Percentiles rank a stretch among this genome's conserved stretches.
phyloP scores from a whole-genome alignment of 2,888 invertebrate species.

The Theretra japonica region DNA sequence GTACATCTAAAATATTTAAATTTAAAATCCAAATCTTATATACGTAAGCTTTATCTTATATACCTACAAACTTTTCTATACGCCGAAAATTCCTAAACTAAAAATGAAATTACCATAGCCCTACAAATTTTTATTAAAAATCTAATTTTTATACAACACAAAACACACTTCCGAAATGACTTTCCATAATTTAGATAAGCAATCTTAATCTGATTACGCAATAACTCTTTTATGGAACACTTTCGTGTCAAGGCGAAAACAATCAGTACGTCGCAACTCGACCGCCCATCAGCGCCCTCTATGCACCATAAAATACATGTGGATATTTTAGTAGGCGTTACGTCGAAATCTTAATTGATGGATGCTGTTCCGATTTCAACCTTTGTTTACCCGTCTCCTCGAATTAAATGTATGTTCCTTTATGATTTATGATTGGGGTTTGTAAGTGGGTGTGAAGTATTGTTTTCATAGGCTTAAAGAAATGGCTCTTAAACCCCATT shows the following conservation, averaged over 20 bases:
- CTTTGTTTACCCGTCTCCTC: slow-evolving; percentile 11
- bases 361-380: not conserved
- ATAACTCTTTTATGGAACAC: slow-evolving; percentile 40
- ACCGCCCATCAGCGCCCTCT: slow-evolving; percentile 36
- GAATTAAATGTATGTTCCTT: not conserved
- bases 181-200: slow-evolving; percentile 11
- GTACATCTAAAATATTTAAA: too few relatives aligned
- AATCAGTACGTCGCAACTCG: slow-evolving; percentile 43
- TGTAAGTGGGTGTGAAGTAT: too few relatives aligned
- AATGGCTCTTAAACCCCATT: too few relatives aligned
- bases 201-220: slow-evolving; percentile 36
- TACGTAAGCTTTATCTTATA: too few relatives aligned
- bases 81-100: too few relatives aligned
- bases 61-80: too few relatives aligned
- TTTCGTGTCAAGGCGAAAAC: slow-evolving; percentile 37
- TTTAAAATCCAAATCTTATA: too few relatives aligned
- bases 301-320: slow-evolving; percentile 11
- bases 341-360: slow-evolving; percentile 2
- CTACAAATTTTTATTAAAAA: too few relatives aligned
- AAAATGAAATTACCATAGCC: too few relatives aligned
- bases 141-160: not conserved
- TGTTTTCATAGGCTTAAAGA: too few relatives aligned
- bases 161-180: slow-evolving; percentile 3
- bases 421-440: not conserved
- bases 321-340: not conserved